These are phyloP conservation scores for Todiramphus saurophagus DNA, from an alignment of 2,113 vertebrate genomes.

Conservation along the genomic window DNA sequence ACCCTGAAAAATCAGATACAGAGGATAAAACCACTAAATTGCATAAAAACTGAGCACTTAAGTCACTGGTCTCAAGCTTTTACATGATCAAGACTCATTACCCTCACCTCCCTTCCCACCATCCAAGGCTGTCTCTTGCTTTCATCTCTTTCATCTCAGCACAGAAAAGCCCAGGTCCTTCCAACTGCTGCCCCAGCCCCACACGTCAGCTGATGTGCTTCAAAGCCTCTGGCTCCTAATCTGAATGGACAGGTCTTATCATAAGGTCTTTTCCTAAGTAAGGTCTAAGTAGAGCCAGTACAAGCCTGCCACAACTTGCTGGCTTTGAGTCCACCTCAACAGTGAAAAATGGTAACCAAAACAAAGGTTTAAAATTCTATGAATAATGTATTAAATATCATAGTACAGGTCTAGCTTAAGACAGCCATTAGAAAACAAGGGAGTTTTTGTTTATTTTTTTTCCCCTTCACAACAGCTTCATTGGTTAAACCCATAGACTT, in stretches of 20 bases:
- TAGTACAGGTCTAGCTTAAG: background rate
- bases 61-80: background rate
- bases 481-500: background rate
- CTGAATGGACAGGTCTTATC: fast-evolving
- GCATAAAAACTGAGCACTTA: background rate
- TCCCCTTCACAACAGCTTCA: background rate
- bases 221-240: too few relatives aligned
- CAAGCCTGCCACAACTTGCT: background rate
- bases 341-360: background rate
- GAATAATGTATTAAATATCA: background rate
- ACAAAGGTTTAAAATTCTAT: background rate
- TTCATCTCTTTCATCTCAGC: too few relatives aligned
- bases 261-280: background rate
- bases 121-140: background rate
- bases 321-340: background rate
- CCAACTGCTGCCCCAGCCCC: fast-evolving
- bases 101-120: background rate
- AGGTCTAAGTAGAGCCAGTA: background rate
- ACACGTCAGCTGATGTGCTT: fast-evolving
- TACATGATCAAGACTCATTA: background rate
- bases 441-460: background rate
- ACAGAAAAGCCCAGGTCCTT: background rate
- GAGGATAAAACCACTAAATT: background rate
- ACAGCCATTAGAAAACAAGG: background rate
- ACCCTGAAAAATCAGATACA: constrained; percentile 75